phyloP scores from a whole-genome alignment of 2,888 invertebrate genomes.

The Schizaphis graminum region DNA sequence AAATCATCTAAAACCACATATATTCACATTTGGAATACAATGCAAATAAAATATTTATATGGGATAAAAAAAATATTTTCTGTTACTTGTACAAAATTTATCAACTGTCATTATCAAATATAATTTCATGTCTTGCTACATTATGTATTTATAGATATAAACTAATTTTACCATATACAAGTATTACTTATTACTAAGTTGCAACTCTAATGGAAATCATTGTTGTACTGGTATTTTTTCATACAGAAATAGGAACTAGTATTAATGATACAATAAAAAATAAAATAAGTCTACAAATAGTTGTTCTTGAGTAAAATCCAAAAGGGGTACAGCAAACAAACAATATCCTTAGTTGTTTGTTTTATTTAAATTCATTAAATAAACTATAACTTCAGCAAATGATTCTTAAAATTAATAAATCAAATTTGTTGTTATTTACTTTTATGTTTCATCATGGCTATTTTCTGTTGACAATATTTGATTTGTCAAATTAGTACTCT shows the following conservation, averaged over 20 bases:
- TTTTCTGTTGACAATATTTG: slow-evolving; percentile 49
- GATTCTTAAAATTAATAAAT: not conserved
- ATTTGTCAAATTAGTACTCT: slow-evolving; percentile 66
- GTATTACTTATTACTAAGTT: slow-evolving; percentile 34
- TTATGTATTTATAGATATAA: not conserved
- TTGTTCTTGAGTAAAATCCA: not conserved
- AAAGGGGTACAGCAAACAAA: not conserved
- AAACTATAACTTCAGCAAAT: not conserved
- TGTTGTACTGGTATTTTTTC: slow-evolving; percentile 32
- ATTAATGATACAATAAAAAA: slow-evolving; percentile 39
- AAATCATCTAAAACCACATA: slow-evolving; percentile 14
- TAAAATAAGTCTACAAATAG: slow-evolving; percentile 28
- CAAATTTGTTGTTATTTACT: not conserved
- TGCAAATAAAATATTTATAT: not conserved
- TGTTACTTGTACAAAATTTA: not conserved
- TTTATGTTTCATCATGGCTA: slow-evolving; percentile 54
- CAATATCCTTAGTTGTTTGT: not conserved
- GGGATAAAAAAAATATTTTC: not conserved
- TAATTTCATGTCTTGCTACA: not conserved
- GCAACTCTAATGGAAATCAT: slow-evolving; percentile 27
- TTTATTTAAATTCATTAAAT: not conserved
- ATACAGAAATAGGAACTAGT: slow-evolving; percentile 55
- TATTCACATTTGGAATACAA: not conserved
- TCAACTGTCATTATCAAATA: not conserved
- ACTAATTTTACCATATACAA: slow-evolving; percentile 7